These are phyloP conservation scores for Tachystola acroxantha DNA, from an alignment of 2,888 invertebrate species.

Conservation along the genomic window DNA sequence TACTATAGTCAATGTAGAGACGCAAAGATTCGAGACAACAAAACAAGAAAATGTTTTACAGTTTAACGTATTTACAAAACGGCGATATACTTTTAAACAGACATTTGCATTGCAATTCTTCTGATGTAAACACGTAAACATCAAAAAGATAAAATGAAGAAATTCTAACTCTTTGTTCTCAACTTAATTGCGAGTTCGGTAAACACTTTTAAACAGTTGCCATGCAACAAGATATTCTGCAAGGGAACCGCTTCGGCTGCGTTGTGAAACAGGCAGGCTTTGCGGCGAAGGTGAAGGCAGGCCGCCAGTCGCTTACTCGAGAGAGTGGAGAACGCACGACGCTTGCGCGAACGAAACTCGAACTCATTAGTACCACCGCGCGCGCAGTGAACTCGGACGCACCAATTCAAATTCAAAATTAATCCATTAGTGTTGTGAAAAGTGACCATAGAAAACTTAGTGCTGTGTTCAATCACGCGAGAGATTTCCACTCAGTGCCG, in stretches of 20 bases:
- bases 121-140: not conserved
- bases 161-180: constrained; percentile 8
- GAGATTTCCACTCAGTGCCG: constrained; percentile 24
- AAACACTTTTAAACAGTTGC: constrained; percentile 48
- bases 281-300: constrained; percentile 57
- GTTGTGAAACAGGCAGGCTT: constrained; percentile 47
- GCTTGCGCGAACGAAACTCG: constrained; percentile 36
- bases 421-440: constrained; percentile 12
- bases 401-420: constrained; percentile 35
- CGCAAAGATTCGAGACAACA: too few relatives aligned
- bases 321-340: constrained; percentile 58
- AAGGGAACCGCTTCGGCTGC: constrained; percentile 65
- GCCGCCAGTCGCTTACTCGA: constrained; percentile 64
- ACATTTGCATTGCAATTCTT: too few relatives aligned
- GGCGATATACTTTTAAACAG: too few relatives aligned
- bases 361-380: constrained; percentile 25
- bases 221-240: constrained; percentile 71
- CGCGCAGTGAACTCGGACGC: constrained; percentile 34
- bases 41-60: too few relatives aligned
- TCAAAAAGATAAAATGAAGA: constrained; percentile 12
- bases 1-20: too few relatives aligned
- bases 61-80: too few relatives aligned
- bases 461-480: constrained; percentile 42
- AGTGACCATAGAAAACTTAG: constrained; percentile 33
- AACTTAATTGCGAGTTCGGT: constrained; percentile 11